Evolutionary conservation across 2,797 vertebrate species (phyloP), one percentile per base, ranked within the genome.

Genomic region (Microtus agrestis): DNA sequence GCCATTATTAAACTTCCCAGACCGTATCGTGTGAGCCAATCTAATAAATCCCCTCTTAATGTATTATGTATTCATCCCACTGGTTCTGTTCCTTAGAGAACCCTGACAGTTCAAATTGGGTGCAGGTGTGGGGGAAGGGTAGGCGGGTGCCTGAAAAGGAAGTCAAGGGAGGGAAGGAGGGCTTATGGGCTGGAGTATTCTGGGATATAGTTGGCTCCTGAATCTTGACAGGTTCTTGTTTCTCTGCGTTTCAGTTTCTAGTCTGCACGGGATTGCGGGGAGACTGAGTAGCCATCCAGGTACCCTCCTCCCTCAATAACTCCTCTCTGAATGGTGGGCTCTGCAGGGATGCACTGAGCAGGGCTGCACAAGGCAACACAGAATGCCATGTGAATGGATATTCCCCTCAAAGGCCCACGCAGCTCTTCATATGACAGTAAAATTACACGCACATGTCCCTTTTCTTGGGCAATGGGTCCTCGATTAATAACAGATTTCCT

Each of bases 391-490:
- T 8, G 76, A 31, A 59, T 48, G n/a, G 34, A 21, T 34, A 15
- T 6, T 14, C 65, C 67, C 67, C 69, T 31, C 63, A 21, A 9
- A 54, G 9, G 11, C 15, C 43, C 14, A 3, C 0, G 0, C 56
- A n/a, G 9, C 11, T 80, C 82, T 80, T 56, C 37, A 61, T n/a
- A 37, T 5, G 2, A 17, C 0, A 4, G 21, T 12, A 59, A 82
- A 31, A 25, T 61, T 80, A 13, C 1, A 0, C 21, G 21, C 5
- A 23, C 2, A 0, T 1, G 15, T 29, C 6, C 23, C 31, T 54
- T 61, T 87, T 29, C 27, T 17, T 0, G 78, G 59, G 6, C 82
- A 67, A 25, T 67, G 21, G 48, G 25, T 29, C 59, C 51, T 14
- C 61, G 46, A 27, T 19, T 6, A 5, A 7, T 43, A 7, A 31